Evolutionary conservation across 2,113 vertebrate genomes (phyloP).

Genomic region (Pelodiscus sinensis): DNA sequence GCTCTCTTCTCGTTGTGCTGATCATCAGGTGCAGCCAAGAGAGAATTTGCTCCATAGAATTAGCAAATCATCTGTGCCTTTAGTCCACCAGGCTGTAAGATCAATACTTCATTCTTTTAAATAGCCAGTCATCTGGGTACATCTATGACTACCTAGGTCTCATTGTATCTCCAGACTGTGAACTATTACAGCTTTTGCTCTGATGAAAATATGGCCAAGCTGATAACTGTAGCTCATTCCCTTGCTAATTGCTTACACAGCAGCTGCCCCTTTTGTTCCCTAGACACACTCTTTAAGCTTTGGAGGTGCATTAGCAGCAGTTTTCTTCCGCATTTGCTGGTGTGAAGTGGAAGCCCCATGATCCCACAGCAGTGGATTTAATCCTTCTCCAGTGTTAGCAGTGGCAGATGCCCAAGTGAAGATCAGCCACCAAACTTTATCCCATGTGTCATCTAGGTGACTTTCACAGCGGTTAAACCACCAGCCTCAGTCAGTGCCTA

Average conservation of each 20-base stretch:
- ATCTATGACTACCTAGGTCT: neutral
- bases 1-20: neutral
- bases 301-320: neutral
- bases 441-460: neutral
- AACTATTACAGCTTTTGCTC: neutral
- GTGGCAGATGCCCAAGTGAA: neutral
- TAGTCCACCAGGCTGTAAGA: neutral
- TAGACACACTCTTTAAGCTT: neutral
- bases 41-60: neutral
- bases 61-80: neutral
- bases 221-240: neutral
- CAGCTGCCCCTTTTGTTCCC: neutral
- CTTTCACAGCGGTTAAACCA: neutral
- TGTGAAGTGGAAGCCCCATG: neutral
- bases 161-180: neutral
- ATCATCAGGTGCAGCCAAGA: neutral
- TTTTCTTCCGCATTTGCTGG: neutral
- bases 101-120: neutral
- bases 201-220: neutral
- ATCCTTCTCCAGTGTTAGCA: neutral
- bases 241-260: neutral
- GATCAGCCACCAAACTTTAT: neutral
- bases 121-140: neutral
- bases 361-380: neutral
- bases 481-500: neutral